phyloP scores from a whole-genome alignment of 1,140 invertebrate species.

The Temnothorax nylanderi region DNA sequence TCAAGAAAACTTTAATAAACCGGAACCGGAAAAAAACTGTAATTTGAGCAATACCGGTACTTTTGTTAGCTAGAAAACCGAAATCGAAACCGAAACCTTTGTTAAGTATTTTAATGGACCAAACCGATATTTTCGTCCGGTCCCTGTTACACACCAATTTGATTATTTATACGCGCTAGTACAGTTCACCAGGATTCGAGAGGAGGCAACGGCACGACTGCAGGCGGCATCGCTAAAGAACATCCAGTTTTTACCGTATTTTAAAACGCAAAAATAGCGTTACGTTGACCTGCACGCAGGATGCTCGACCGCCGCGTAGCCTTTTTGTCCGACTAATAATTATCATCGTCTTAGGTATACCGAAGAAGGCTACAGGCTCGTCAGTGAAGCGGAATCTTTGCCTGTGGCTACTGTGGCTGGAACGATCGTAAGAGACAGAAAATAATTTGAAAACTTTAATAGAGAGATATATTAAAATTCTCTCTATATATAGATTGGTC shows the following conservation, averaged over 20 bases:
- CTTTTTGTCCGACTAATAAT: constrained; percentile 48
- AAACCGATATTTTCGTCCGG: too few species aligned
- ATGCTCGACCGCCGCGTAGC: constrained; percentile 23
- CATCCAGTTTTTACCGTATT: constrained; percentile 37
- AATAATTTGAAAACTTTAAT: not conserved
- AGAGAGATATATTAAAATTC: not conserved
- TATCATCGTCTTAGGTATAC: constrained; percentile 43
- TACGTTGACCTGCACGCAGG: constrained; percentile 52
- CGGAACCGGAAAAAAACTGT: too few species aligned
- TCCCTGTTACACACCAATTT: too few species aligned
- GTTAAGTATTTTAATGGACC: too few species aligned
- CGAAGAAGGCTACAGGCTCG: not conserved
- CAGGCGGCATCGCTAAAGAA: constrained; percentile 21
- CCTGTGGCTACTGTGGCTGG: constrained; percentile 18
- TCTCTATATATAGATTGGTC: not conserved
- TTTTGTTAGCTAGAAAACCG: too few species aligned
- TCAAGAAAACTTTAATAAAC: too few species aligned
- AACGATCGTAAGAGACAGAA: not conserved
- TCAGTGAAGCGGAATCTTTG: constrained; percentile 42
- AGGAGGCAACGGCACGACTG: not conserved
- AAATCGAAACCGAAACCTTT: too few species aligned
- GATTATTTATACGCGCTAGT: too few species aligned
- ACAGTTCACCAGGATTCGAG: not conserved
- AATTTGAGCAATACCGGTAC: too few species aligned
- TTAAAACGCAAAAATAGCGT: constrained; percentile 53